Conservation (phyloP, 2,113 vertebrate genomes). For the Echinops telfairi region DNA sequence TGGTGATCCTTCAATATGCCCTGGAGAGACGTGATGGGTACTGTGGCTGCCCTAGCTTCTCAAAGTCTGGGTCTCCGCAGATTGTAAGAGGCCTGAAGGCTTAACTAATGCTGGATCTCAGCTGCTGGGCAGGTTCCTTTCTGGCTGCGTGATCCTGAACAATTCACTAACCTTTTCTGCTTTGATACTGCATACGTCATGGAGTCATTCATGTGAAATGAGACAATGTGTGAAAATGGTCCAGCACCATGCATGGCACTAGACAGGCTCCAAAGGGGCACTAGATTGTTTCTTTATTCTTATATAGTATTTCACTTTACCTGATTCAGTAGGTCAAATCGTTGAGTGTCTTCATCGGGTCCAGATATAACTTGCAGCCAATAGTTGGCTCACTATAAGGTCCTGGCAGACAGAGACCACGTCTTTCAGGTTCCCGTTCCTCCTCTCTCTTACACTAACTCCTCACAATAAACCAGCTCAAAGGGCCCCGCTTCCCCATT, state of each 20-base stretch:
- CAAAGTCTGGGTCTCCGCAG: neutral
- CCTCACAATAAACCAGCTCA: neutral
- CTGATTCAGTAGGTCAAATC: neutral
- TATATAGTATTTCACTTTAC: neutral
- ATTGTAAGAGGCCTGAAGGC: neutral
- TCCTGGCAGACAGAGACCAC: neutral
- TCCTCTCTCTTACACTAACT: neutral
- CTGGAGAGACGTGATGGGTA: neutral
- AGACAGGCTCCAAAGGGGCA: neutral
- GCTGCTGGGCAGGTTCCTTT: neutral
- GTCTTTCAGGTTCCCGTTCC: neutral
- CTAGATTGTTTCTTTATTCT: neutral
- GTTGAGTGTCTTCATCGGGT: neutral
- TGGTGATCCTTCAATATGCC: neutral
- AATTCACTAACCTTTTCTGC: neutral
- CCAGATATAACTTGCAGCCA: neutral
- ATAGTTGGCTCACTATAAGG: neutral
- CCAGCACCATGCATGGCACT: neutral
- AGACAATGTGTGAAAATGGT: neutral
- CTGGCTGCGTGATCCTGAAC: neutral
- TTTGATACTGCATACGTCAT: neutral
- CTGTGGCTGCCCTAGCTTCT: neutral
- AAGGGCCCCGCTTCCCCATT: neutral
- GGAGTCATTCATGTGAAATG: neutral
- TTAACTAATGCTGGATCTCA: neutral